Conservation (phyloP, 1,140 invertebrate species). For the Pogonomyrmex californicus region DNA sequence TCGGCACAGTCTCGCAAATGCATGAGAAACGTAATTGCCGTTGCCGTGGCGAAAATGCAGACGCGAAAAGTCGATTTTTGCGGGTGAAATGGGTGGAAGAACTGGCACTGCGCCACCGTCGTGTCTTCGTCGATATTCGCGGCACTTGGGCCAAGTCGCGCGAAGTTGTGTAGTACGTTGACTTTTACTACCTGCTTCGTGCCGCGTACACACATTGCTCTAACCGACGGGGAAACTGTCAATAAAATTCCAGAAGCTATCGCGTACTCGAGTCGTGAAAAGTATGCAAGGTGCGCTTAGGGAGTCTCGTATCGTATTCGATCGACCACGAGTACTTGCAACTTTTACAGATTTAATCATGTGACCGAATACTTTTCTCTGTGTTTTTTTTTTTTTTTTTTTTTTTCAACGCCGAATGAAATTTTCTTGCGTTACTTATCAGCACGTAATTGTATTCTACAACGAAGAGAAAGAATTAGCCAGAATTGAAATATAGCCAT, state of each 20-base stretch:
- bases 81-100: conserved; percentile 55
- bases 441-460: background rate
- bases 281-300: background rate
- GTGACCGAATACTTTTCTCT: background rate
- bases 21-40: conserved; percentile 18
- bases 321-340: background rate
- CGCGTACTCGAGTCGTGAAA: background rate
- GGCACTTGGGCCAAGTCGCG: conserved; percentile 31
- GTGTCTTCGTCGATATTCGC: conserved; percentile 67
- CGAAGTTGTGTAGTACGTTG: conserved; percentile 65
- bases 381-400: too few relatives aligned
- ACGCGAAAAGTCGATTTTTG: conserved; percentile 60
- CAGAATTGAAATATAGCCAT: too few relatives aligned
- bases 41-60: conserved; percentile 30
- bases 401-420: background rate
- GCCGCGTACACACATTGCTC: background rate
- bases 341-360: background rate
- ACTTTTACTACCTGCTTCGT: conserved; percentile 60
- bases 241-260: conserved; percentile 17
- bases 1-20: conserved; percentile 1
- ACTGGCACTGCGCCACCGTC: conserved; percentile 72
- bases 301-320: background rate
- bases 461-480: too few relatives aligned
- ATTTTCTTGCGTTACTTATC: background rate
- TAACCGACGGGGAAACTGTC: background rate